Evolutionary conservation across 2,797 vertebrate species (phyloP), one percentile per base, ranked within the genome.

Genomic region (Staurois parvus): DNA sequence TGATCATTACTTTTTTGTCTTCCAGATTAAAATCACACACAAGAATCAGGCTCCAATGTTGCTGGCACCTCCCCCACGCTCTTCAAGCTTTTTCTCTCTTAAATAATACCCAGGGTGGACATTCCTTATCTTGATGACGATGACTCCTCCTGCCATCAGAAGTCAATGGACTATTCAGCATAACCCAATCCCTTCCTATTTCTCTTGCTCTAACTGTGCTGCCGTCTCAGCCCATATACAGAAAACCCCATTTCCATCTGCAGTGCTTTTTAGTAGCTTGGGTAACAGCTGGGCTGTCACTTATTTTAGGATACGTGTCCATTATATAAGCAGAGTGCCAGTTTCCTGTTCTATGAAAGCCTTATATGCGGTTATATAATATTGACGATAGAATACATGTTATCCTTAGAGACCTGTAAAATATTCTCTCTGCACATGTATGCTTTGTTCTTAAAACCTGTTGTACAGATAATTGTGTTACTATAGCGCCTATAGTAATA

Each of bases 1-100:
- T 72, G 10, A 69, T 11, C 28, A 2, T 42, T 32, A 72, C n/a
- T n/a, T 7, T 72, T 48, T 48, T 78, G 34, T 79, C 28, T 79
- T 85, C 1, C 72, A 85, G 77, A 80, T 85, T 75, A 74, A 66
- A 26, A 98, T 99, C 91, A 96, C 93, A 68, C 96, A 99, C 92
- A 97, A 96, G 95, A 99, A 99, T 89, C 97, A 99, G 88, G 95
- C 96, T 84, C 94, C 93, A 2, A 97, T 99, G 97, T 89, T 99
- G 87, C 94, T 96, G 93, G 96, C 92, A 37, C 95, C 97, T 12
- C 95, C 94, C 0, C 89, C 94, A 48, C 96, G 95, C 85, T 93
- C 96, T 29, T 89, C 90, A 72, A 89, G 92, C 86, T 97, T 98
- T 88, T 97, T 97, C 86, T 95, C 94, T 90, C 94, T 94, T 77